Evolutionary conservation across 2,113 vertebrate genomes (phyloP), one percentile per base, ranked within the genome.

Genomic region (Arenaria interpres): DNA sequence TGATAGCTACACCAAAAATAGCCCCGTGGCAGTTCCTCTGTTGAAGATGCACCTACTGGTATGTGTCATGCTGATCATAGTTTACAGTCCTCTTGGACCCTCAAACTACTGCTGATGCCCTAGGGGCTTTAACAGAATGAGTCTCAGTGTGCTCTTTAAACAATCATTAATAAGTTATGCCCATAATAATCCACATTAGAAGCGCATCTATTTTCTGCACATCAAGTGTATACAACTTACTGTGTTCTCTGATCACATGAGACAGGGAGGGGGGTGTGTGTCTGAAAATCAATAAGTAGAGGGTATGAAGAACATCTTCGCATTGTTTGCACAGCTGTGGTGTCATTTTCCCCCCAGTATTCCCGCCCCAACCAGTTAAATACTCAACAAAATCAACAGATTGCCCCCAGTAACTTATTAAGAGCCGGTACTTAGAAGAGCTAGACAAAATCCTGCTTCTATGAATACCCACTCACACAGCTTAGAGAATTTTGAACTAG

Each of bases 11-110:
- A 45, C 93, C 87, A 93, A 92, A 96, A 96, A 96, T 96, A 97
- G 86, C 25, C 41, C 35, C 1, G 8, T 67, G 53, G 85, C 80
- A 89, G 79, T 90, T 94, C 53, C 80, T 82, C 92, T 92, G 83
- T 94, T 94, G 73, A 92, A 89, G 93, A 97, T 94, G 92, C 80
- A 95, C 94, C 95, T 97, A 96, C 96, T 85, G 64, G 57, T 76
- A 89, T 93, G 63, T 41, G 77, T 89, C 68, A 0, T 66, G 76
- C 80, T 93, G 83, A 76, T 94, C 96, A 91, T 92, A 89, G 77
- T 21, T 96, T 20, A 92, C 45, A 93, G 60, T 88, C 75, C 56
- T 89, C 59, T 93, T 48, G 45, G 71, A 78, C 79, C 63, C 53
- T 81, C 69, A 53, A 41, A 82, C 75, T 69, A 39, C 41, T 73